Percentiles rank a stretch among this genome's conserved stretches.
These are phyloP conservation scores for Plebejus anna DNA, from an alignment of 2,888 invertebrate species.

Conservation along the genomic window DNA sequence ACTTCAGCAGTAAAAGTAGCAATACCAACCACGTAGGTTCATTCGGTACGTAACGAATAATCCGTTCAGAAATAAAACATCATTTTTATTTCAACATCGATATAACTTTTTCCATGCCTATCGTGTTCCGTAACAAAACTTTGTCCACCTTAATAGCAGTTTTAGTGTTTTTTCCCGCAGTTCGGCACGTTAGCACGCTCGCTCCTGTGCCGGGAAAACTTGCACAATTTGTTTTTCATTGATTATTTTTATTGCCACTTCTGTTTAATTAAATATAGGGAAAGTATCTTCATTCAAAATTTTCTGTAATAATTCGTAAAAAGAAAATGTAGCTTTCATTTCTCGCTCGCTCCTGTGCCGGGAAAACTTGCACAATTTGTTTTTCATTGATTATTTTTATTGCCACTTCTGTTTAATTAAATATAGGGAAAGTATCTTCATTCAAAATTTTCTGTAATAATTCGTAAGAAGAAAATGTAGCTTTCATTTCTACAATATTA, in stretches of 20 bases:
- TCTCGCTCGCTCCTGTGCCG: slow-evolving; percentile 36
- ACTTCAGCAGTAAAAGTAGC: too few species aligned
- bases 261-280: slow-evolving; percentile 39
- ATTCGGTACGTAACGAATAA: too few species aligned
- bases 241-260: slow-evolving; percentile 39
- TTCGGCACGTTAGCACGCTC: slow-evolving; percentile 45
- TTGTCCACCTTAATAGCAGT: slow-evolving; percentile 67
- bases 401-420: slow-evolving; percentile 41
- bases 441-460: neutral
- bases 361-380: slow-evolving; percentile 40
- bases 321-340: neutral
- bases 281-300: too few species aligned
- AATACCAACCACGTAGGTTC: too few species aligned
- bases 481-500: neutral
- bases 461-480: neutral
- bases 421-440: slow-evolving; percentile 20
- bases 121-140: slow-evolving; percentile 49
- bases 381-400: slow-evolving; percentile 41
- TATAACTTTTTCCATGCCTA: slow-evolving; percentile 43
- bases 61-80: too few species aligned
- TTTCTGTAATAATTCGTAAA: neutral
- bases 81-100: slow-evolving; percentile 31
- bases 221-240: slow-evolving; percentile 42
- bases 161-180: slow-evolving; percentile 50
- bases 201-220: slow-evolving; percentile 38